These are phyloP conservation scores for Hyles lineata DNA, from an alignment of 2,888 invertebrate genomes.

Conservation along the genomic window DNA sequence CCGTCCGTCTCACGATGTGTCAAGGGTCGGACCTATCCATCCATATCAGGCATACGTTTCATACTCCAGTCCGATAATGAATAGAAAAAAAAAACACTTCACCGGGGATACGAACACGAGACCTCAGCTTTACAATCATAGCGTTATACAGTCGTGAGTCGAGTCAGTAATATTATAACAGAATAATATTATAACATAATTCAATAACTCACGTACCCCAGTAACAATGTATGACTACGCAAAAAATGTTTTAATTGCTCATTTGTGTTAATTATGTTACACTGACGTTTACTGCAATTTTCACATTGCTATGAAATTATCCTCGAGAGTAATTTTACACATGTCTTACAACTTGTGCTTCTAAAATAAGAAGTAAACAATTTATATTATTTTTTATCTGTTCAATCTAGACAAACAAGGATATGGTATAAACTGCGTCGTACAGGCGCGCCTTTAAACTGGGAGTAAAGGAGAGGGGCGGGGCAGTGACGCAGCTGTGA, in stretches of 20 bases:
- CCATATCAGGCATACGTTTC: too few relatives aligned
- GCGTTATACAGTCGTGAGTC: neutral
- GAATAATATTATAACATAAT: neutral
- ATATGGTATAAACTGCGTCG: too few relatives aligned
- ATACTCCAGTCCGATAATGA: too few relatives aligned
- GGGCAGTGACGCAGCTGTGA: too few relatives aligned
- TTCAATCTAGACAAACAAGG: too few relatives aligned
- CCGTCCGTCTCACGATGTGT: too few relatives aligned
- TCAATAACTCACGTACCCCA: neutral
- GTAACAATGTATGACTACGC: neutral
- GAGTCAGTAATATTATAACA: neutral
- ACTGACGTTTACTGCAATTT: conserved; percentile 12
- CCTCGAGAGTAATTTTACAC: neutral
- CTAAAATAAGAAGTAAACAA: neutral
- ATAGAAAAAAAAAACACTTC: too few relatives aligned
- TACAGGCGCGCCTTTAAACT: too few relatives aligned
- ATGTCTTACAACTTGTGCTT: neutral
- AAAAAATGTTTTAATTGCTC: conserved; percentile 18
- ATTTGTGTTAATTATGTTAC: conserved; percentile 5
- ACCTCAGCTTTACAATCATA: too few relatives aligned
- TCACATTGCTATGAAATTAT: conserved; percentile 19
- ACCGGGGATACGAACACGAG: too few relatives aligned
- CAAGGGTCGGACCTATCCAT: too few relatives aligned
- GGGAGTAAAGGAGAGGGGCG: too few relatives aligned
- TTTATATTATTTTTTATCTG: neutral